A percentile compares a stretch with the other conserved stretches of the same genome.
These are phyloP conservation scores for Syritta pipiens DNA, from an alignment of 2,888 invertebrate species.

Conservation along the genomic window DNA sequence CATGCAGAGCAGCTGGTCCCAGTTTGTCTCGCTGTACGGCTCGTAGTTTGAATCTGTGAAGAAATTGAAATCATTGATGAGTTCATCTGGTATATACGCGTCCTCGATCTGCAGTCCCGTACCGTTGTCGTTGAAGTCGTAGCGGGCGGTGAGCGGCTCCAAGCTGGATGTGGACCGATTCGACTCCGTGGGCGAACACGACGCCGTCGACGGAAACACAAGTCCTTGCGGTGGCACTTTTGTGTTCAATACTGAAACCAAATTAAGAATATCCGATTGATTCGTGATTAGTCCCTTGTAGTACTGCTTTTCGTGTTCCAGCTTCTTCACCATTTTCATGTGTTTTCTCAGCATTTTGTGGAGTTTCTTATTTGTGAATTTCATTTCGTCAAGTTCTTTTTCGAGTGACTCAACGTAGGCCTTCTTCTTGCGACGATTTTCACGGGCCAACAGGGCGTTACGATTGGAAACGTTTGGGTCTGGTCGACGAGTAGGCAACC, in stretches of 20 bases:
- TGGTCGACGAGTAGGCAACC: slow-evolving; percentile 76
- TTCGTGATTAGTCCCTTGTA: slow-evolving; percentile 81
- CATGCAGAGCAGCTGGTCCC: slow-evolving; percentile 48
- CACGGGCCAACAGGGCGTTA: slow-evolving; percentile 83
- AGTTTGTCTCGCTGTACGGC: slow-evolving; percentile 47
- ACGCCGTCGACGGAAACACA: slow-evolving; percentile 16
- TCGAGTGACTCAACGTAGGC: slow-evolving; percentile 82
- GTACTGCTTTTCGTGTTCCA: slow-evolving; percentile 81
- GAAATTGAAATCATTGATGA: slow-evolving; percentile 63
- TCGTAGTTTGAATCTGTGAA: slow-evolving; percentile 63
- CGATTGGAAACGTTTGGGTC: slow-evolving; percentile 78
- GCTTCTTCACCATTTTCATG: slow-evolving; percentile 78
- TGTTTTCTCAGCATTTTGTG: slow-evolving; percentile 80
- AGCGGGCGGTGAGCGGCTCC: slow-evolving; percentile 51
- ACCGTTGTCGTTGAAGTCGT: slow-evolving; percentile 70
- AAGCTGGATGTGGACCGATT: slow-evolving; percentile 52
- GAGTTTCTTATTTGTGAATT: slow-evolving; percentile 80
- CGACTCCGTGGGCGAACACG: slow-evolving; percentile 67
- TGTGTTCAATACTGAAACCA: slow-evolving; percentile 79
- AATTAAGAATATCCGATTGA: slow-evolving; percentile 80
- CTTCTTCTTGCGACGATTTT: slow-evolving; percentile 83
- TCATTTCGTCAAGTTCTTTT: slow-evolving; percentile 79
- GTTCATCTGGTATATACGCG: slow-evolving; percentile 41
- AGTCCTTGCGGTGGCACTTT: slow-evolving; percentile 4
- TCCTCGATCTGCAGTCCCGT: slow-evolving; percentile 69